These are phyloP conservation scores for Alethe castanea DNA, from an alignment of 2,113 vertebrate genomes.

Conservation along the genomic window DNA sequence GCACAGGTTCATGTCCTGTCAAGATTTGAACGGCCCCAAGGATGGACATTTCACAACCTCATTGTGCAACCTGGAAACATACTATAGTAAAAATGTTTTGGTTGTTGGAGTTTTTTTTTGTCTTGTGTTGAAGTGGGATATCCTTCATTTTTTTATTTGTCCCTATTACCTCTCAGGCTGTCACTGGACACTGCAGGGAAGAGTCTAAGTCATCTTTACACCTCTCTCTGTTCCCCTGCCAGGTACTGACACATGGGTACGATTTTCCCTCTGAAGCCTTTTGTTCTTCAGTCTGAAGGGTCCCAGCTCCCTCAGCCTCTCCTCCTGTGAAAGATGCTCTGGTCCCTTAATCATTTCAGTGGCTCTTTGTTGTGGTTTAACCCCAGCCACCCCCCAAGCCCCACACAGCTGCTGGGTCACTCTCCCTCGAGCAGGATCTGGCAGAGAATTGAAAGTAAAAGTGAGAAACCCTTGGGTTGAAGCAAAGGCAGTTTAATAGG, in stretches of 20 bases:
- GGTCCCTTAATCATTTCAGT: not conserved
- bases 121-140: not conserved
- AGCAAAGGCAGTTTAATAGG: not conserved
- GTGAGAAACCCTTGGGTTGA: not conserved
- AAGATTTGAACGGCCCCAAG: not conserved
- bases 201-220: not conserved
- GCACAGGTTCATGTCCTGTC: not conserved
- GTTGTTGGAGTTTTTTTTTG: not conserved
- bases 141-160: not conserved
- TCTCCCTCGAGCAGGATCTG: accelerated
- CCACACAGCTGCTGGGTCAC: not conserved
- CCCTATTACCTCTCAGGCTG: not conserved
- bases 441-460: not conserved
- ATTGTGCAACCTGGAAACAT: not conserved
- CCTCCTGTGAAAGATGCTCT: not conserved
- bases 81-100: not conserved
- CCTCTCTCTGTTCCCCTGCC: accelerated
- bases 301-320: not conserved
- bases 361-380: not conserved
- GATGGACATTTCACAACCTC: not conserved
- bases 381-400: not conserved
- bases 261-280: not conserved
- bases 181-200: not conserved
- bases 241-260: not conserved
- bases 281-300: not conserved